phyloP scores from a whole-genome alignment of 2,113 vertebrate genomes.

The Anhinga rufa region DNA sequence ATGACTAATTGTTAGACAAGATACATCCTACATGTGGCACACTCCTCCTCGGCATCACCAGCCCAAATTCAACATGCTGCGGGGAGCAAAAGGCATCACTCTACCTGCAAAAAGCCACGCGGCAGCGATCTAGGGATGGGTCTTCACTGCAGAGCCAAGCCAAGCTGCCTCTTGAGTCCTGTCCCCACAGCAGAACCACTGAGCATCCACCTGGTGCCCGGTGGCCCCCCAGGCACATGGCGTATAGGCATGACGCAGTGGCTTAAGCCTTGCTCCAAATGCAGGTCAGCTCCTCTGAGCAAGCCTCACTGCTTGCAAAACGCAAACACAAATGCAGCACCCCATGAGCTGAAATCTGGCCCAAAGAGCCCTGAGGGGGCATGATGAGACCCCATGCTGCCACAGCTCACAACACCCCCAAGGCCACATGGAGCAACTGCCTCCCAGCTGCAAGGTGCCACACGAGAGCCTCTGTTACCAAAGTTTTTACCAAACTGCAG shows the following conservation, averaged over 20 bases:
- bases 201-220: not conserved
- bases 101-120: not conserved
- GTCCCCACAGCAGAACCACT: not conserved
- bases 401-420: not conserved
- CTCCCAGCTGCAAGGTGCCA: not conserved
- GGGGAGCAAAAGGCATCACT: not conserved
- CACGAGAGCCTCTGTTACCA: fast-evolving
- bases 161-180: not conserved
- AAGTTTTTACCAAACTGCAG: not conserved
- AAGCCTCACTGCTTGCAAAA: not conserved
- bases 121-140: not conserved
- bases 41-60: not conserved
- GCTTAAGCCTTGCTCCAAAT: not conserved
- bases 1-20: conserved; percentile 20
- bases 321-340: not conserved
- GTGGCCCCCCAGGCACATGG: fast-evolving
- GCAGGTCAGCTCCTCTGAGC: not conserved
- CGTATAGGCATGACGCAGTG: not conserved
- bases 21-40: not conserved
- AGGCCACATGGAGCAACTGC: fast-evolving
- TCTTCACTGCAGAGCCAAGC: not conserved
- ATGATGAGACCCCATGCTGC: fast-evolving
- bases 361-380: not conserved
- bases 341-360: fast-evolving
- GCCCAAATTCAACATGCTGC: fast-evolving